Conservation (phyloP, 2,797 vertebrate species). For the Sebastes matsubarae region DNA sequence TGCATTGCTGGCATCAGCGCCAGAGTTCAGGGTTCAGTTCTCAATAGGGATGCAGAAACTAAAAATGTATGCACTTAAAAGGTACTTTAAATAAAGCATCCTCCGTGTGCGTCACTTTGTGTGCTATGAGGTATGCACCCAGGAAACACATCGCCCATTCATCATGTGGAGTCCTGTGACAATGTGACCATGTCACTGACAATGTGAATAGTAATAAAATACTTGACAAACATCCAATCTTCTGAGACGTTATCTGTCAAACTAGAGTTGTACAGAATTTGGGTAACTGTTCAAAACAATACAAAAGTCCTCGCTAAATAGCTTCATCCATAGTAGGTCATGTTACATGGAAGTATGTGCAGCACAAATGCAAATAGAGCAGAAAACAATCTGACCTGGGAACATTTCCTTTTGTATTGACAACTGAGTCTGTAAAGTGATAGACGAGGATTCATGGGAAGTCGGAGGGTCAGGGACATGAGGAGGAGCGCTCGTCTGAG, state of each 20-base stretch:
- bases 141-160: background rate
- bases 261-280: background rate
- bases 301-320: background rate
- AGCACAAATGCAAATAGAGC: background rate
- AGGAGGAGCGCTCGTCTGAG: background rate
- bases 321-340: background rate
- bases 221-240: too few species aligned
- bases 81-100: background rate
- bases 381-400: background rate
- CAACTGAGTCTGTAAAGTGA: slow-evolving; percentile 4
- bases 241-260: background rate
- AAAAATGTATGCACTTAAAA: background rate
- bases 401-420: slow-evolving; percentile 11
- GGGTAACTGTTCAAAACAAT: background rate
- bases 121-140: background rate
- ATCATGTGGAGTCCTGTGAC: background rate
- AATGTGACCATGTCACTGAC: background rate
- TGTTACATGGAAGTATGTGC: background rate
- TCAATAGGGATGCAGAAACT: background rate
- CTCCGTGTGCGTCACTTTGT: background rate
- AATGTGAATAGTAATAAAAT: background rate
- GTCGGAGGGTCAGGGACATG: background rate
- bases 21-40: background rate
- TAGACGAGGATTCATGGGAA: background rate
- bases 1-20: background rate